Conservation (phyloP, 2,797 vertebrate species). For the Sebastes matsubarae region DNA sequence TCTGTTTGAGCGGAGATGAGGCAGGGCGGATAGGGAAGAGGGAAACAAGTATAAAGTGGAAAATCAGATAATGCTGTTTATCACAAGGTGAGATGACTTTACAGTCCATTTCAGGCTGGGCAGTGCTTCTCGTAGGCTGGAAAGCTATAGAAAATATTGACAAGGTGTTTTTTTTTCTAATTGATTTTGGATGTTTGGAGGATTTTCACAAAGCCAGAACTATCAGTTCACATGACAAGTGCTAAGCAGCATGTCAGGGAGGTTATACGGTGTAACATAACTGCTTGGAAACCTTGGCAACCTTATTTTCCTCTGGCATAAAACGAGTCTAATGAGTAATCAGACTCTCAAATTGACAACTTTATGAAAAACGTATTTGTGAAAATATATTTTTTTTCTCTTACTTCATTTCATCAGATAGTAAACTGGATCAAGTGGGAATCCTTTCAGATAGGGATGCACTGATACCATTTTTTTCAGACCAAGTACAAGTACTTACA, state of each 20-base stretch:
- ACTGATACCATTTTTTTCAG: too few relatives aligned
- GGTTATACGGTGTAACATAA: background rate
- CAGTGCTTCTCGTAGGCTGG: background rate
- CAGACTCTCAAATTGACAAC: background rate
- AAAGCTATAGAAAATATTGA: background rate
- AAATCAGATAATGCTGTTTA: background rate
- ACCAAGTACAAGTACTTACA: too few relatives aligned
- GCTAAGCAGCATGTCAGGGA: background rate
- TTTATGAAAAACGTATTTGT: background rate
- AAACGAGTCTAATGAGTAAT: background rate
- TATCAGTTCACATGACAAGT: background rate
- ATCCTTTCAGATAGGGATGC: too few relatives aligned
- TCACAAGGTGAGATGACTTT: constrained; percentile 5
- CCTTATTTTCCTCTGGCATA: background rate
- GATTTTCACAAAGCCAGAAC: background rate
- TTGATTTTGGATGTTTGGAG: background rate
- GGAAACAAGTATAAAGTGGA: background rate
- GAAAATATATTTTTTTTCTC: too few relatives aligned
- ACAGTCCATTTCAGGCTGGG: background rate
- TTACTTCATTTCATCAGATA: background rate
- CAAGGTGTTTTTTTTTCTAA: background rate
- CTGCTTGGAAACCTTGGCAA: background rate
- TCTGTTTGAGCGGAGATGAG: constrained; percentile 19
- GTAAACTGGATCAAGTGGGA: background rate
- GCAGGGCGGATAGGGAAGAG: background rate